Base-by-base conservation (phyloP, 1,140 invertebrate species). In the Cydia fagiglandana region DNA sequence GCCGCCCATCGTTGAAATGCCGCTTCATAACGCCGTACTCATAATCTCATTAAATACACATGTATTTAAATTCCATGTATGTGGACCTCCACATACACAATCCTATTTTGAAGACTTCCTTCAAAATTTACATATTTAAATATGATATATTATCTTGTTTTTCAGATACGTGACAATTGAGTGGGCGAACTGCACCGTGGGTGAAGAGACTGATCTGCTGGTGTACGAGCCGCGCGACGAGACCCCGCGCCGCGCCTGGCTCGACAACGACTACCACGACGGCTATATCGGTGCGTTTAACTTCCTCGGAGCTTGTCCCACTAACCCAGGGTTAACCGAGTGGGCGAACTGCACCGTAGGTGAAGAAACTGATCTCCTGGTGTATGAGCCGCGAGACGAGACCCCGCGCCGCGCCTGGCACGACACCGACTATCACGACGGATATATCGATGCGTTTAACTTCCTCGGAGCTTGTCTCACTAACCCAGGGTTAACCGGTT, bases 281-380 rank as follows among this genome's bases (percentile, higher is more conserved):
- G 90, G 88, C 79, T 91, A 91, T 73, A 84, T 91, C 13, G 88
- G 90, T 91, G 77, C 77, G 20, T 75, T 47, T 30, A 3, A 30
- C 30, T 30, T 30, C 2, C 4, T 30, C 30, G 30, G 30, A 24
- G 24, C 24, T 24, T 24, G 24, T n/a, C n/a, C n/a, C n/a, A n/a
- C n/a, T n/a, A n/a, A n/a, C n/a, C n/a, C n/a, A n/a, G n/a, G n/a
- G n/a, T n/a, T n/a, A 1, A 91, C 91, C 79, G 87, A 91, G 73
- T 91, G 90, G 90, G 87, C 89, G 4, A 91, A 91, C 84, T 91
- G 90, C 81, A 89, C 86, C 4, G 77, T 82, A 9, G 82, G 86
- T 53, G 86, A 88, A 75, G 82, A 88, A 30, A 83, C 84, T 1
- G 89, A 87, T 73, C 77, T 88, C 76, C 79, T 87, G 64, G 84